Base-by-base conservation (phyloP, 2,797 vertebrate genomes). In the Sebastes taczanowskii region DNA sequence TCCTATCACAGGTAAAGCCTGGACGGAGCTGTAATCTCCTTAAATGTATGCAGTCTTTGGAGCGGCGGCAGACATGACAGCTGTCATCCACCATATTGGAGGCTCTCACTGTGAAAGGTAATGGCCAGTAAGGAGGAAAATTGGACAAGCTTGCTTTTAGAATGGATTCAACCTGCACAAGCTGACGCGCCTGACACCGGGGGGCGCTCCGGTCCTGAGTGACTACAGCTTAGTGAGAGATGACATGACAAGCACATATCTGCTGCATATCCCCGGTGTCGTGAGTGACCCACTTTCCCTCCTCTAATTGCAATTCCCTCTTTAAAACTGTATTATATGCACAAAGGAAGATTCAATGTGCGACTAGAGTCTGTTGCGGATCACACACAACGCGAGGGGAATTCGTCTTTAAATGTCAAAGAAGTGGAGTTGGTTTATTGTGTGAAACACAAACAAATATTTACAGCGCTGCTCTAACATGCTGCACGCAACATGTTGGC, bases 191-290 rank as follows among this genome's bases (percentile, higher is more conserved):
- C 62, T 66, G 88, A 88, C 91, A 85, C 76, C 2, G 55, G 80
- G 78, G 83, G 69, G 65, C 7, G 0, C 69, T 61, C 5, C 11
- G 3, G 38, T 70, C 53, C 86, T 86, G 89, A 89, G 77, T 80
- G 85, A 84, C 92, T 78, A 82, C 77, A 84, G 85, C 88, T 85
- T 83, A 91, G 77, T 29, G 77, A 71, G 83, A 90, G 79, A 86
- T 78, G 88, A 92, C 92, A 88, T 80, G 87, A 91, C 87, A 77
- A 89, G 86, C 68, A 22, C 82, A 87, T 59, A 66, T 81, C 86
- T 85, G 80, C 76, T 70, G 85, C 82, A 56, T 74, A 55, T 91
- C 90, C 88, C 78, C 6, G 46, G 87, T 87, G 92, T 84, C 77
- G 72, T 1, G 6, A 61, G 16, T 83, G 91, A 91, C 93, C 91